Percentiles rank a stretch among this genome's conserved stretches.
Evolutionary conservation across 2,797 vertebrate genomes (phyloP).

Genomic region (Tapera naevia): DNA sequence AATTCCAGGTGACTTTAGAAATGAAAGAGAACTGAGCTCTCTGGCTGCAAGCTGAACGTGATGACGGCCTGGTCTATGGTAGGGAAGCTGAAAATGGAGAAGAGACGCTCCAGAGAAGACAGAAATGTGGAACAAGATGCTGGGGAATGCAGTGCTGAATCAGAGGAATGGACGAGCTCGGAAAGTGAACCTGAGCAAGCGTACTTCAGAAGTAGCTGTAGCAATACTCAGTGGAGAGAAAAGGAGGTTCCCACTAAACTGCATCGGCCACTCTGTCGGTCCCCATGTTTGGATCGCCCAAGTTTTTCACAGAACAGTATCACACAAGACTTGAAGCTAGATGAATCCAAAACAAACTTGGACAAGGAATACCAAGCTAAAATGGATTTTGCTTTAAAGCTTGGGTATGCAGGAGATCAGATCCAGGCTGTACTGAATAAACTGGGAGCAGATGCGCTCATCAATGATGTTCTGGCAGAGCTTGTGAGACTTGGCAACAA

Average conservation of each 20-base stretch:
- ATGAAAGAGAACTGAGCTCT: constrained; percentile 83
- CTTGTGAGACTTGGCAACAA: constrained; percentile 95
- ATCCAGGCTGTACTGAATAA: constrained; percentile 94
- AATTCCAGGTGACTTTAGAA: constrained; percentile 79
- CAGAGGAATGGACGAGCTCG: constrained; percentile 91
- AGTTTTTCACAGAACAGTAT: constrained; percentile 96
- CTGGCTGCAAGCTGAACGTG: constrained; percentile 84
- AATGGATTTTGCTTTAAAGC: constrained; percentile 97
- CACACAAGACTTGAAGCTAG: constrained; percentile 80
- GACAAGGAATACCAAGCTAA: constrained; percentile 94
- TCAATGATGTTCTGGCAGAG: constrained; percentile 95
- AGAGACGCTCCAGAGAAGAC: constrained; percentile 87
- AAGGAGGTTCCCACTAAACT: constrained; percentile 84
- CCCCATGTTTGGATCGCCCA: constrained; percentile 93
- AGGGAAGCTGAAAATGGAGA: constrained; percentile 95
- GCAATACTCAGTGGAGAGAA: constrained; percentile 75
- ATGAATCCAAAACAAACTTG: constrained; percentile 79
- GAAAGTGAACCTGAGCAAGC: constrained; percentile 88
- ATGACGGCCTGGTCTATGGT: constrained; percentile 92
- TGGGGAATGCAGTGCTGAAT: constrained; percentile 76
- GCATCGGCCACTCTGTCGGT: constrained; percentile 94
- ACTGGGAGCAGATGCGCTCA: constrained; percentile 90
- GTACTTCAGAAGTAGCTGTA: constrained; percentile 50
- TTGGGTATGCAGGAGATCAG: constrained; percentile 94
- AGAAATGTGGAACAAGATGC: constrained; percentile 77